Conservation (phyloP, 2,113 vertebrate species). For the Azemiops feae region DNA sequence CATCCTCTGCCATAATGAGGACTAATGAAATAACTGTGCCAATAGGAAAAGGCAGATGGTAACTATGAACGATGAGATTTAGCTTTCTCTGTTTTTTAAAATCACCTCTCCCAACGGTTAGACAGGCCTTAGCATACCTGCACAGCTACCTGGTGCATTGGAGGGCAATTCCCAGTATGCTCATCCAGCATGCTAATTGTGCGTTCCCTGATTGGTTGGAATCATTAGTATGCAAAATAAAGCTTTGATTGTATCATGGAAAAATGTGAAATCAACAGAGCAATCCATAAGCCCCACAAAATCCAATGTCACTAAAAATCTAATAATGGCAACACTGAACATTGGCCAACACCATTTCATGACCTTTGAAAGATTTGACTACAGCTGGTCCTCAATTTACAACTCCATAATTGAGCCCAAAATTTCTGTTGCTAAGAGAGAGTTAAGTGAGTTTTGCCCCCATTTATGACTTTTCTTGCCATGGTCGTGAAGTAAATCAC, state of each 20-base stretch:
- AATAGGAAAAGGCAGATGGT: neutral
- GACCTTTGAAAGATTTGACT: neutral
- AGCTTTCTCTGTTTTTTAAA: neutral
- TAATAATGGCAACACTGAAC: neutral
- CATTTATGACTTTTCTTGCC: too few species aligned
- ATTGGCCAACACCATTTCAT: neutral
- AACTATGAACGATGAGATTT: neutral
- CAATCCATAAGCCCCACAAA: neutral
- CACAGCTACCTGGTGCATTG: neutral
- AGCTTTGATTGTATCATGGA: neutral
- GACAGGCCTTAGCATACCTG: neutral
- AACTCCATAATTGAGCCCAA: too few species aligned
- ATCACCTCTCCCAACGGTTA: neutral
- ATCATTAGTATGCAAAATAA: neutral
- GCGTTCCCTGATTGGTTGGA: neutral
- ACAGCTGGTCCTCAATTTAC: too few species aligned
- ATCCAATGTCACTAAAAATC: neutral
- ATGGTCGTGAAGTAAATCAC: too few species aligned
- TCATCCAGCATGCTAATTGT: neutral
- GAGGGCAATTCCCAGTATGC: neutral
- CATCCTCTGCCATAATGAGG: neutral
- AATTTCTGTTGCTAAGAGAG: too few species aligned
- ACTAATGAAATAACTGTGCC: neutral
- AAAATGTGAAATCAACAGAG: neutral
- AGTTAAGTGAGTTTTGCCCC: too few species aligned